phyloP scores from a whole-genome alignment of 2,113 vertebrate species.

The Trochalopteron elliotii region DNA sequence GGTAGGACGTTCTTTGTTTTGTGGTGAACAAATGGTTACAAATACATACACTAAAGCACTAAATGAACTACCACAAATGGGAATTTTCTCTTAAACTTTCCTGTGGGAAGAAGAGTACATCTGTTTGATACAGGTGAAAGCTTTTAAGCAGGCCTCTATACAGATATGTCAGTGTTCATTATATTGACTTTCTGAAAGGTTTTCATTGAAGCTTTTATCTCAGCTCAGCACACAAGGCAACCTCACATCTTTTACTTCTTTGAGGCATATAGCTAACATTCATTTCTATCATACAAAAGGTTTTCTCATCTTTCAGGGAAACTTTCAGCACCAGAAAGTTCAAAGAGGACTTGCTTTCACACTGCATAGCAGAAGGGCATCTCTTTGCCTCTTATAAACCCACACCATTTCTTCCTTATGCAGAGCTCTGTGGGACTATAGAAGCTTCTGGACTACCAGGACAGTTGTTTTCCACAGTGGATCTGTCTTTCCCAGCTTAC shows the following conservation, averaged over 20 bases:
- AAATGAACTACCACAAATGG: background rate
- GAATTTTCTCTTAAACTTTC: background rate
- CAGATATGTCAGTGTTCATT: background rate
- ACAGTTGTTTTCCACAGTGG: background rate
- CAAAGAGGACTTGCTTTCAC: background rate
- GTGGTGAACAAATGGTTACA: background rate
- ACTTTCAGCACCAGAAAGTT: background rate
- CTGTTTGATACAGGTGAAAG: background rate
- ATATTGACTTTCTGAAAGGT: background rate
- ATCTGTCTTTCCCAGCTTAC: accelerated
- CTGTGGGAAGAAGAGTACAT: background rate
- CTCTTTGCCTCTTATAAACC: background rate
- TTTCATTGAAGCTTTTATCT: background rate
- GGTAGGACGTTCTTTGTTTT: background rate
- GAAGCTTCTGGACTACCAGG: background rate
- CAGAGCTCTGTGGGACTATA: background rate
- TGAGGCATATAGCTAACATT: background rate
- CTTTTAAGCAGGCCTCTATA: background rate
- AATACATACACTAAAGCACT: background rate
- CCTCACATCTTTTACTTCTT: background rate
- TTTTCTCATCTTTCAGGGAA: background rate
- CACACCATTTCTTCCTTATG: background rate
- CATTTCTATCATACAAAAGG: background rate
- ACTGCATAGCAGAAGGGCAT: background rate
- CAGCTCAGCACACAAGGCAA: background rate